phyloP scores from a whole-genome alignment of 2,888 invertebrate genomes.

The Cephus sareptanus region DNA sequence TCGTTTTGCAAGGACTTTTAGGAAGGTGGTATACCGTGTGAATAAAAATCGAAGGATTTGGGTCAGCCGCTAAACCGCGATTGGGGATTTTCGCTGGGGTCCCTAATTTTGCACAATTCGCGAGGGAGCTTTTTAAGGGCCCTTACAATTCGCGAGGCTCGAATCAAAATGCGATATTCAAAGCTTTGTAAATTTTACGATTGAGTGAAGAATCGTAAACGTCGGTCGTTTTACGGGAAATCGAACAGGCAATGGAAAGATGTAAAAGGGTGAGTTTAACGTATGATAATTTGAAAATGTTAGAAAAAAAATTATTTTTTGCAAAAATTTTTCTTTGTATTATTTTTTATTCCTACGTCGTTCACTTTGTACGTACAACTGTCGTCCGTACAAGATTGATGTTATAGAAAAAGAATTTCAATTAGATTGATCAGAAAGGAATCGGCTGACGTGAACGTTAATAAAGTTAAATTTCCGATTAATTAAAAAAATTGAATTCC shows the following conservation, averaged over 20 bases:
- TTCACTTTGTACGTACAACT: no score
- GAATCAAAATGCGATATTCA: background rate
- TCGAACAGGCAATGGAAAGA: background rate
- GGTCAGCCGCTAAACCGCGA: background rate
- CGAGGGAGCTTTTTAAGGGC: background rate
- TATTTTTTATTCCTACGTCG: no score
- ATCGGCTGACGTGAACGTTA: conserved; percentile 27
- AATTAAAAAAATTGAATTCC: conserved; percentile 7
- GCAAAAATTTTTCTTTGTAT: background rate
- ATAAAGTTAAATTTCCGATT: conserved; percentile 36
- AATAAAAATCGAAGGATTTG: background rate
- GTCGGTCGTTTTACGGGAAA: background rate
- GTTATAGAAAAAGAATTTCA: no score
- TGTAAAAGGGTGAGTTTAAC: background rate
- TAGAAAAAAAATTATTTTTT: background rate
- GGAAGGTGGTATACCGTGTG: background rate
- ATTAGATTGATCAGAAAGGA: conserved; percentile 4
- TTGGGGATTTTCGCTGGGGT: background rate
- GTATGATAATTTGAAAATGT: background rate
- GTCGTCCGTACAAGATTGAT: no score
- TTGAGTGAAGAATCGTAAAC: background rate
- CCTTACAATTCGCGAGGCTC: background rate
- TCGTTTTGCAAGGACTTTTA: background rate
- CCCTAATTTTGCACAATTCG: background rate
- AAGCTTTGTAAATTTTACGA: background rate